Percentiles rank a stretch among this genome's conserved stretches.
Evolutionary conservation across 2,797 vertebrate genomes (phyloP).

Genomic region (Harpagifer antarcticus): DNA sequence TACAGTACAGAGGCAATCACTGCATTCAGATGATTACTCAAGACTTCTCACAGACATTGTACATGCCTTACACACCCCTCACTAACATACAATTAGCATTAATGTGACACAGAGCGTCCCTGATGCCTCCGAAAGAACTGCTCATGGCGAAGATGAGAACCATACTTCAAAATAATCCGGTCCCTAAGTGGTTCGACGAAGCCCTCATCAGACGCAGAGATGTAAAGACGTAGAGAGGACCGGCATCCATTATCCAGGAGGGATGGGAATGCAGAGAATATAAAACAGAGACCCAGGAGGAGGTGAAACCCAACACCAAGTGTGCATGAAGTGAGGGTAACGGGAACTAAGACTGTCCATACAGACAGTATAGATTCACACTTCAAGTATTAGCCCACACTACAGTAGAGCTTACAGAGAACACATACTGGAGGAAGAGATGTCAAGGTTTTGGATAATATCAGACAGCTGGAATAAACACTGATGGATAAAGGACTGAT

Average conservation of each 20-base stretch:
- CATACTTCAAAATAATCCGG: neutral
- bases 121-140: neutral
- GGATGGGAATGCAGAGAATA: neutral
- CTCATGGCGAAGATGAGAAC: constrained; percentile 5
- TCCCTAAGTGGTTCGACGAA: neutral
- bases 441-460: neutral
- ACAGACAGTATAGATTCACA: too few relatives aligned
- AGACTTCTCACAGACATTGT: neutral
- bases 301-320: neutral
- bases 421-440: neutral
- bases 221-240: constrained; percentile 2
- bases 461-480: neutral
- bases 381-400: too few relatives aligned
- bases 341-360: neutral
- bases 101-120: neutral
- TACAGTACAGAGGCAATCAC: neutral
- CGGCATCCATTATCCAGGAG: neutral
- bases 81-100: neutral
- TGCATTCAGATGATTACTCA: constrained; percentile 1
- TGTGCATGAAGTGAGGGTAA: neutral
- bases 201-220: constrained; percentile 12
- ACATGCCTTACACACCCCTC: neutral
- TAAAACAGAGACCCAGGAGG: neutral
- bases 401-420: too few relatives aligned
- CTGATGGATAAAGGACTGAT: neutral